Percentiles rank a stretch among this genome's conserved stretches.
Conservation (phyloP, 2,797 vertebrate genomes). For the Cossypha heuglini region DNA sequence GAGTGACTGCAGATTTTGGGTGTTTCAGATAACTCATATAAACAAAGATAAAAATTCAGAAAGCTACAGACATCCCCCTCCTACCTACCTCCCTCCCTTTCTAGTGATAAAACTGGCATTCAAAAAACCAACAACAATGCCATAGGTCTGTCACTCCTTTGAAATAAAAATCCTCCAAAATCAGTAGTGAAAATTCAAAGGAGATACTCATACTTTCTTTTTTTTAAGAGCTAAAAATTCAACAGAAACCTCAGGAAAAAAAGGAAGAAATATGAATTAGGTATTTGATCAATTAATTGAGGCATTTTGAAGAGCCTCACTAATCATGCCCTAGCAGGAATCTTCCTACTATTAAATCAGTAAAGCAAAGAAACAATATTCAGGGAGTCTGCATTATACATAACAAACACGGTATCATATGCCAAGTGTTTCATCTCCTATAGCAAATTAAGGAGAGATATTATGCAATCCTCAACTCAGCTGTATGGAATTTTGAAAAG, state of each 20-base stretch:
- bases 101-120: not conserved
- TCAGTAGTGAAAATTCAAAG: not conserved
- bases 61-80: not conserved
- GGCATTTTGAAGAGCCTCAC: not conserved
- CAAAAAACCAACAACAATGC: not conserved
- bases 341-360: not conserved
- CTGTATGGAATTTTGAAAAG: not conserved
- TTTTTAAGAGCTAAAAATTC: not conserved
- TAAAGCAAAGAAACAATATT: not conserved
- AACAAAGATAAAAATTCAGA: not conserved
- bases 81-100: not conserved
- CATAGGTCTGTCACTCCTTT: not conserved
- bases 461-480: not conserved
- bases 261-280: not conserved
- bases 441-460: not conserved
- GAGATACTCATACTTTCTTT: fast-evolving
- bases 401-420: not conserved
- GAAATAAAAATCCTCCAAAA: not conserved
- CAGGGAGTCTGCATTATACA: not conserved
- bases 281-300: not conserved
- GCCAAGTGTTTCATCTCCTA: not conserved
- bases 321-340: not conserved
- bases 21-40: not conserved
- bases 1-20: not conserved
- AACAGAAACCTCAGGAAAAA: not conserved